phyloP scores from a whole-genome alignment of 2,797 vertebrate genomes.

The Pipistrellus pygmaeus region DNA sequence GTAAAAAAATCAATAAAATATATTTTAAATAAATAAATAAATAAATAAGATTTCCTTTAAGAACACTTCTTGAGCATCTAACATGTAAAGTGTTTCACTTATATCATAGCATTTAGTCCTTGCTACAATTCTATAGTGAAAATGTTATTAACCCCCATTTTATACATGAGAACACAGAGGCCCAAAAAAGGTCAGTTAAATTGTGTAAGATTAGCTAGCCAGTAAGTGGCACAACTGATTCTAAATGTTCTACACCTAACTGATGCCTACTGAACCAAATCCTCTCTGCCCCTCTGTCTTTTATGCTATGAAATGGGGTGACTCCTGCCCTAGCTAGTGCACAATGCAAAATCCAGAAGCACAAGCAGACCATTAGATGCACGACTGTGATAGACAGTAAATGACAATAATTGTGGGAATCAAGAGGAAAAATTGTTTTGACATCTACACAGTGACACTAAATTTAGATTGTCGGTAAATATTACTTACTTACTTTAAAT shows the following conservation, averaged over 20 bases:
- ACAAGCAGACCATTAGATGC: background rate
- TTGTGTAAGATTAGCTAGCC: background rate
- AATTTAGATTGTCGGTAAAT: background rate
- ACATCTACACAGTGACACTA: background rate
- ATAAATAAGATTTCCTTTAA: background rate
- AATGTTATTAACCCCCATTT: background rate
- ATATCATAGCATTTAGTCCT: background rate
- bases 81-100: background rate
- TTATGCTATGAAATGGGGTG: background rate
- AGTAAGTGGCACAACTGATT: background rate
- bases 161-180: background rate
- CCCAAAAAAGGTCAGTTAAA: background rate
- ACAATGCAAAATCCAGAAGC: background rate
- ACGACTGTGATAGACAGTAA: background rate
- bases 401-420: background rate
- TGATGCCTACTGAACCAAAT: background rate
- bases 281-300: background rate
- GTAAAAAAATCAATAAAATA: too few species aligned
- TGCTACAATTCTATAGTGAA: background rate
- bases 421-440: constrained; percentile 16
- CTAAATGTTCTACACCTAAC: background rate
- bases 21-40: too few species aligned
- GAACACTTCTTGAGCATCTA: background rate
- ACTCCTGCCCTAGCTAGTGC: background rate
- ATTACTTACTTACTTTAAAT: constrained; percentile 10